Percentiles rank a stretch among this genome's conserved stretches.
These are phyloP conservation scores for Glaucomys volans DNA, from an alignment of 2,113 vertebrate species.

Conservation along the genomic window DNA sequence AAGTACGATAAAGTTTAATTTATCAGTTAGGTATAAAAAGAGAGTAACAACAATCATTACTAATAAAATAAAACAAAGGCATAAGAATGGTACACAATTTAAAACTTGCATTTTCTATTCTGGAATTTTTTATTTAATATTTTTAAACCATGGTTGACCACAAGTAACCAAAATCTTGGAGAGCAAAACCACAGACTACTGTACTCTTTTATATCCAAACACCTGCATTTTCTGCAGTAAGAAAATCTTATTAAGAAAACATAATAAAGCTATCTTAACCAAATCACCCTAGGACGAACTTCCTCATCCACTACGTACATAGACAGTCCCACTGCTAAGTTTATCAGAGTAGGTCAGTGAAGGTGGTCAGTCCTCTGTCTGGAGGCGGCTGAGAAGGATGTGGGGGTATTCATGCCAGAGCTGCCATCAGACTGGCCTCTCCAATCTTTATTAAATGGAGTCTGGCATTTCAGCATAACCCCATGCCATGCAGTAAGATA, in stretches of 20 bases:
- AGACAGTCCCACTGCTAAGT: background rate
- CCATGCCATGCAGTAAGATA: background rate
- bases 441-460: background rate
- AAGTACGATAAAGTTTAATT: background rate
- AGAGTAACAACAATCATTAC: no score
- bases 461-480: background rate
- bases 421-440: background rate
- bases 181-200: background rate
- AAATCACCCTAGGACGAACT: background rate
- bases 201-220: background rate
- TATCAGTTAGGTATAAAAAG: no score
- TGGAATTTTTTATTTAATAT: background rate
- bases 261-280: background rate
- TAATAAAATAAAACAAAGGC: no score
- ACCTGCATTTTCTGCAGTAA: background rate
- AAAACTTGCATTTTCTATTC: no score
- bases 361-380: background rate
- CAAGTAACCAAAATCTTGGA: background rate
- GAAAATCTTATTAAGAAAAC: conserved; percentile 20
- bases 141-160: background rate
- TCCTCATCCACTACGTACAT: background rate
- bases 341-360: background rate
- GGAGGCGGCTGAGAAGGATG: background rate
- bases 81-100: no score
- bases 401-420: background rate